Conservation (phyloP, 1,140 invertebrate genomes). For the Ceratina calcarata region DNA sequence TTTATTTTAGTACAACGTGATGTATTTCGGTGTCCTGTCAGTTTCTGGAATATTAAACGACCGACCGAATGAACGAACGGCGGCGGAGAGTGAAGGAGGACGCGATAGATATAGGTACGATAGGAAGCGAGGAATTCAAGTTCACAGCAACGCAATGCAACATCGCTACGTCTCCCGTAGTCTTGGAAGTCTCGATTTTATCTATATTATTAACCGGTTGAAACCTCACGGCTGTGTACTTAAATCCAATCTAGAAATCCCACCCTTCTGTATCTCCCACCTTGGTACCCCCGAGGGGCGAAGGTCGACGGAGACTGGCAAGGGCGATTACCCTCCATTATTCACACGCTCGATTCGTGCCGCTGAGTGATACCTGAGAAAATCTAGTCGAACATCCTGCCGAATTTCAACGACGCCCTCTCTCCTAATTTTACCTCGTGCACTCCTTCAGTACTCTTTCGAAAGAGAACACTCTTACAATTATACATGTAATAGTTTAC, state of each 20-base stretch:
- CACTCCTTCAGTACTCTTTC: not conserved
- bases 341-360: constrained; percentile 74
- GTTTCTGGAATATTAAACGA: constrained; percentile 31
- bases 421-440: not conserved
- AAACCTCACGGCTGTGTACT: constrained; percentile 77
- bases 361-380: constrained; percentile 71
- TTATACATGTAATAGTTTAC: too few relatives aligned
- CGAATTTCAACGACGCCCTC: constrained; percentile 29
- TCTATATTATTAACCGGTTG: constrained; percentile 76
- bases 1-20: constrained; percentile 33
- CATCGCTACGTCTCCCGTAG: constrained; percentile 57
- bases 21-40: constrained; percentile 17
- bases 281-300: constrained; percentile 53
- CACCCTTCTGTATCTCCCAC: constrained; percentile 63
- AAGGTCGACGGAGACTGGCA: constrained; percentile 70
- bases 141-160: constrained; percentile 45
- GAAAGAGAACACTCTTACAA: too few relatives aligned
- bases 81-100: not conserved
- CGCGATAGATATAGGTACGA: not conserved
- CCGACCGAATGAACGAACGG: not conserved
- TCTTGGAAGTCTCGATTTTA: constrained; percentile 68
- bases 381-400: constrained; percentile 60
- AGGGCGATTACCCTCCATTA: constrained; percentile 76
- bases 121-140: constrained; percentile 46
- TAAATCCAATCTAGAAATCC: constrained; percentile 75